Percentiles rank a stretch among this genome's conserved stretches.
These are phyloP conservation scores for Scyliorhinus canicula DNA, from an alignment of 2,797 vertebrate species.

Conservation along the genomic window DNA sequence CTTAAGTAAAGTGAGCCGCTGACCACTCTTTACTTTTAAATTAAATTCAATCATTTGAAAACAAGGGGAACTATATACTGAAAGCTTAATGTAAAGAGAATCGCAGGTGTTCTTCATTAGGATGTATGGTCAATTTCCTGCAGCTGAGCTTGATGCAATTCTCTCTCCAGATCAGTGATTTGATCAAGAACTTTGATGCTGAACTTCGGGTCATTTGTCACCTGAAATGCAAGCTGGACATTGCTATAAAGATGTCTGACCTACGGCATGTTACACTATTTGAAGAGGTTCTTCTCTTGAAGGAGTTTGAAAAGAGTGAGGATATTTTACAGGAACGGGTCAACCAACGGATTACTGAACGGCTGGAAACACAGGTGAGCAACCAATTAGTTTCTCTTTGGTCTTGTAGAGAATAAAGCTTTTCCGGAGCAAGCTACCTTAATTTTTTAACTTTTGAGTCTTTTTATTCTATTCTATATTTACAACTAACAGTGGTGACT, in stretches of 20 bases:
- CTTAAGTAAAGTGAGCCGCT: not conserved
- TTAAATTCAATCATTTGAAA: not conserved
- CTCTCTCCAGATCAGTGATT: constrained; percentile 63
- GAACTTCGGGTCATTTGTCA: constrained; percentile 69
- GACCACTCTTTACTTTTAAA: too few species aligned
- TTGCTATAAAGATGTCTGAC: constrained; percentile 73
- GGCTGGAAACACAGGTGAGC: constrained; percentile 61
- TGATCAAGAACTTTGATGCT: constrained; percentile 66
- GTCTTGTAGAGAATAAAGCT: not conserved
- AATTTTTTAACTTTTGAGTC: not conserved
- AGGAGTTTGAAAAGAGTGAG: constrained; percentile 73
- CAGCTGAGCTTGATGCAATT: not conserved
- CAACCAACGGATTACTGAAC: constrained; percentile 55
- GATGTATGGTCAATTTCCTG: not conserved
- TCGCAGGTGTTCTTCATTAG: not conserved
- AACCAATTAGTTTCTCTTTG: not conserved
- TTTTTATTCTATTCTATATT: not conserved
- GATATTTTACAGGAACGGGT: constrained; percentile 65
- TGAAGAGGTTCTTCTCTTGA: constrained; percentile 78
- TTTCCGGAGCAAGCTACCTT: not conserved
- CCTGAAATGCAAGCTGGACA: constrained; percentile 69
- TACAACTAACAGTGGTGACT: not conserved
- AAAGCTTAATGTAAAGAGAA: not conserved
- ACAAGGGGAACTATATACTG: not conserved
- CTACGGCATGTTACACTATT: constrained; percentile 68